Evolutionary conservation across 2,797 vertebrate genomes (phyloP), one percentile per base, ranked within the genome.

Genomic region (Melanotaenia pygmaea): DNA sequence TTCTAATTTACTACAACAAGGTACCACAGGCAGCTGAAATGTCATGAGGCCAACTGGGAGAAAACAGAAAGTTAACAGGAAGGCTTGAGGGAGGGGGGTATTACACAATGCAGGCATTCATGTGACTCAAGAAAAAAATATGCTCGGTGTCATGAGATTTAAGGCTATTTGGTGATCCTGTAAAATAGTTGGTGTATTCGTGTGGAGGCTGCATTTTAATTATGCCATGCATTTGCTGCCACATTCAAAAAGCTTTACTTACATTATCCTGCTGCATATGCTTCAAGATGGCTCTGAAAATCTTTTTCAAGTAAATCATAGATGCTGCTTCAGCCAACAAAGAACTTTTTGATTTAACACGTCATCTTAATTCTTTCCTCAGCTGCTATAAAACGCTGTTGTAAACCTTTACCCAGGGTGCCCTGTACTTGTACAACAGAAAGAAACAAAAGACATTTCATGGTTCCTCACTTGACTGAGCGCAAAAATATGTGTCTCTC

Each of bases 91-190:
- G 30, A 47, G 65, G 64, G 81, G 80, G 83, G 71, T 68, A 34
- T 90, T 86, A 58, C 91, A 89, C 88, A 92, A 90, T 83, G 73
- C 40, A 65, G 70, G 59, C 78, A 64, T 84, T 86, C 90, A 93
- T 90, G 86, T 89, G 91, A 91, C 81, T 76, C 18, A 24, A 59
- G 54, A 30, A 30, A 30, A 51, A 59, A 34, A 16, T 18, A 57
- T 74, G 67, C 64, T 40, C 22, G 40, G 72, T 80, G 85, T 90
- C 91, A 91, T 67, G 87, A 24, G 88, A 62, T 62, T 72, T 85
- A 79, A 64, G 26, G 34, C 1, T n/a, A n/a, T 4, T 57, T 34
- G 35, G 18, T 56, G 14, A 47, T 13, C 12, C 20, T 38, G 70
- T 1, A 2, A 43, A 45, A 28, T 34, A 38, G 5, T 5, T 37